Evolutionary conservation across 1,140 invertebrate species (phyloP), one percentile per base, ranked within the genome.

Genomic region (Pemphigus obesinymphae): DNA sequence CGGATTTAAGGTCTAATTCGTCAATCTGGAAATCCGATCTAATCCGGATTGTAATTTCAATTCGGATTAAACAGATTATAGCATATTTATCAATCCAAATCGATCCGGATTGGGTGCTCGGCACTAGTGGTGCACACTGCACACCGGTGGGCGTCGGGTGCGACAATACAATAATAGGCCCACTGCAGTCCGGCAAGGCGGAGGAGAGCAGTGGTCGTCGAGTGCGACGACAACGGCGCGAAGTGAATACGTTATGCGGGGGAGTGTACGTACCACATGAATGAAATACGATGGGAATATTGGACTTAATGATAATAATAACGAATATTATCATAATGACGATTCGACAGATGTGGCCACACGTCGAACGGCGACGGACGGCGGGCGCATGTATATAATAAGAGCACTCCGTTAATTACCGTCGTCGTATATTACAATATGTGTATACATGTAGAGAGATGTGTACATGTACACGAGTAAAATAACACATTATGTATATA

Each of bases 321-420:
- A 70, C 40, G 68, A 43, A 20, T 11, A 13, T 11, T 1, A 15
- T 50, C 17, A 45, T 45, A 70, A 70, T 40, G 40, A 70, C 29
- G 68, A 70, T 26, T 70, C 37, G 68, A 26, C 68, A 26, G 37
- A 45, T 45, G 68, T 26, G 40, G 45, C 68, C 68, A 17, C 23
- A 45, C 68, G 68, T 70, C 68, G 29, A 45, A 23, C 40, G n/a
- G 40, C 2, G 37, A 13, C 66, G 37, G 63, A 20, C 40, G 68
- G 34, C 20, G n/a, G 6, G 4, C 50, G n/a, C n/a, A 26, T 26
- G 23, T 70, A 17, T 26, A 70, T 45, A 70, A 70, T 43, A 26
- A 70, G 68, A 70, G 40, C 37, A 26, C 68, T 7, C 68, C 45
- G 68, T 70, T 70, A 70, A 70, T 70, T 70, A 70, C 40, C 37